Evolutionary conservation across 1,140 invertebrate genomes (phyloP).

Genomic region (Oreohelix idahoensis): DNA sequence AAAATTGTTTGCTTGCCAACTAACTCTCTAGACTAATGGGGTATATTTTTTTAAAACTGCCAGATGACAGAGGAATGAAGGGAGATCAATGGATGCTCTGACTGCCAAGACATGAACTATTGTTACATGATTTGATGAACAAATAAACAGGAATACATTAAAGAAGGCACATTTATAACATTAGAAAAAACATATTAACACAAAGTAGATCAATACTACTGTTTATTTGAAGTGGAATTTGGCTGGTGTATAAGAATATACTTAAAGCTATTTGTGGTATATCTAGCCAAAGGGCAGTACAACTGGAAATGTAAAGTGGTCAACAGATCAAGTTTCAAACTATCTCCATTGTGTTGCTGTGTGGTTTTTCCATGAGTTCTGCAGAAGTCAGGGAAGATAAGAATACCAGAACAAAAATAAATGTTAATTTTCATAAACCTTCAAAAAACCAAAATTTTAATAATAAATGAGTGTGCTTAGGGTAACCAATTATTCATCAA

Average conservation of each 20-base stretch:
- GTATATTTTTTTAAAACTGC: too few relatives aligned
- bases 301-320: neutral
- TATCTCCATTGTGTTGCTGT: slow-evolving; percentile 15
- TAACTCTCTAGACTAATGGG: too few relatives aligned
- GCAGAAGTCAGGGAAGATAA: neutral
- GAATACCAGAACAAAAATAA: neutral
- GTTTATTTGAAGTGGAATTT: neutral
- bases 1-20: too few relatives aligned
- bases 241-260: neutral
- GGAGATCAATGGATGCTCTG: too few relatives aligned
- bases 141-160: neutral
- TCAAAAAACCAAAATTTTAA: too few relatives aligned
- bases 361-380: neutral
- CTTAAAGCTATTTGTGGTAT: neutral
- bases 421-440: too few relatives aligned
- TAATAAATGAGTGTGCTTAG: too few relatives aligned
- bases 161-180: too few relatives aligned
- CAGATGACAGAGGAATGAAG: too few relatives aligned
- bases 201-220: neutral
- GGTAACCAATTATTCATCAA: too few relatives aligned
- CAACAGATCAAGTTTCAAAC: neutral
- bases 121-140: neutral
- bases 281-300: neutral
- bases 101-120: too few relatives aligned
- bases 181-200: too few relatives aligned